Conservation (phyloP, 1,140 invertebrate species). For the Carposina sasakii region DNA sequence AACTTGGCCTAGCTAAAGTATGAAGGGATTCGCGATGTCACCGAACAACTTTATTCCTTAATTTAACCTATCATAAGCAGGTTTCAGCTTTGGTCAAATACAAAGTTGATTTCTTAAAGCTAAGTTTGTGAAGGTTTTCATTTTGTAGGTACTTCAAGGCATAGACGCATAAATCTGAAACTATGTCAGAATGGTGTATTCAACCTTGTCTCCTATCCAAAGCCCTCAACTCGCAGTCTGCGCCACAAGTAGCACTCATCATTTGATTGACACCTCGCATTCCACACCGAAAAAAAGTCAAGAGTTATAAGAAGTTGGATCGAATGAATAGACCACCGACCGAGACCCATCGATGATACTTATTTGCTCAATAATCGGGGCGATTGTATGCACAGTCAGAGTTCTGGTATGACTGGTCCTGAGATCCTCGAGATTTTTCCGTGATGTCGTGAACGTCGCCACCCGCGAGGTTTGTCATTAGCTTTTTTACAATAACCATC, state of each 20-base stretch:
- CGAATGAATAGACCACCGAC: conserved; percentile 2
- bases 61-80: no score
- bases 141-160: neutral
- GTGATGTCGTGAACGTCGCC: no score
- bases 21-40: no score
- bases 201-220: conserved; percentile 7
- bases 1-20: no score
- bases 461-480: conserved; percentile 35
- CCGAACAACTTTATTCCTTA: no score
- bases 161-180: neutral
- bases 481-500: no score
- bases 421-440: no score
- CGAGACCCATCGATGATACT: conserved; percentile 13
- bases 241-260: conserved; percentile 36
- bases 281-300: conserved; percentile 48
- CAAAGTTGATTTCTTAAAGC: no score
- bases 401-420: conserved; percentile 33
- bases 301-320: conserved; percentile 15
- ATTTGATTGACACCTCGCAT: conserved; percentile 47
- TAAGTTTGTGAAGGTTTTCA: neutral
- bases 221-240: neutral
- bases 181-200: neutral
- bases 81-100: no score
- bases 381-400: conserved; percentile 7
- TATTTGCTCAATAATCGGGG: conserved; percentile 8